phyloP scores from a whole-genome alignment of 2,797 vertebrate genomes.

The Myotis planiceps region DNA sequence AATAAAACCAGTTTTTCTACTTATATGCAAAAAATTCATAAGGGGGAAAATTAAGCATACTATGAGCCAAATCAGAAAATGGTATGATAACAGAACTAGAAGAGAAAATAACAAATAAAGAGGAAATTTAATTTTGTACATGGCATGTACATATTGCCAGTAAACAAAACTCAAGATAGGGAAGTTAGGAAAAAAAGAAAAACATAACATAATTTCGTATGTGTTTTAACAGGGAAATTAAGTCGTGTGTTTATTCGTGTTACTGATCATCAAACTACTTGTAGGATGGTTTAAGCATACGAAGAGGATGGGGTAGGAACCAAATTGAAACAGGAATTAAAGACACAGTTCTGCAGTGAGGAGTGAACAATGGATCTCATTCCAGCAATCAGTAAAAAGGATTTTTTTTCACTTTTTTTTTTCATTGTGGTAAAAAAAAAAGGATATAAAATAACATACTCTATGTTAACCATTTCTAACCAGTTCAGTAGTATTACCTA shows the following conservation, averaged over 20 bases:
- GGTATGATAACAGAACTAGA: neutral
- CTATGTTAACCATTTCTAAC: neutral
- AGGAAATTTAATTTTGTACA: conserved; percentile 16
- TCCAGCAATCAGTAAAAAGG: neutral
- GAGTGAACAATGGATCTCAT: neutral
- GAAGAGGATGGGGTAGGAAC: neutral
- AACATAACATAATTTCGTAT: neutral
- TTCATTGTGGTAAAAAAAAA: neutral
- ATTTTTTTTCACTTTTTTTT: neutral
- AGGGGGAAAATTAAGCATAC: neutral
- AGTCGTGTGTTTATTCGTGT: neutral
- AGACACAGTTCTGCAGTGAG: neutral
- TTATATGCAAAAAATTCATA: neutral
- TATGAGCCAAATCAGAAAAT: neutral
- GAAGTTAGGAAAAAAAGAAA: neutral
- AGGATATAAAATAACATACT: neutral
- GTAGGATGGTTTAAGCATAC: neutral
- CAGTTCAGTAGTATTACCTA: neutral
- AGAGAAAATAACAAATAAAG: neutral
- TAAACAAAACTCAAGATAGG: neutral
- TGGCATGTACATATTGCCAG: neutral
- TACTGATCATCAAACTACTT: neutral
- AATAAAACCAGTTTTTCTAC: conserved; percentile 9
- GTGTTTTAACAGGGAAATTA: neutral
- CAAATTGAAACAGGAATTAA: neutral